Evolutionary conservation across 2,888 invertebrate genomes (phyloP).

Genomic region (Drosophila rellima): DNA sequence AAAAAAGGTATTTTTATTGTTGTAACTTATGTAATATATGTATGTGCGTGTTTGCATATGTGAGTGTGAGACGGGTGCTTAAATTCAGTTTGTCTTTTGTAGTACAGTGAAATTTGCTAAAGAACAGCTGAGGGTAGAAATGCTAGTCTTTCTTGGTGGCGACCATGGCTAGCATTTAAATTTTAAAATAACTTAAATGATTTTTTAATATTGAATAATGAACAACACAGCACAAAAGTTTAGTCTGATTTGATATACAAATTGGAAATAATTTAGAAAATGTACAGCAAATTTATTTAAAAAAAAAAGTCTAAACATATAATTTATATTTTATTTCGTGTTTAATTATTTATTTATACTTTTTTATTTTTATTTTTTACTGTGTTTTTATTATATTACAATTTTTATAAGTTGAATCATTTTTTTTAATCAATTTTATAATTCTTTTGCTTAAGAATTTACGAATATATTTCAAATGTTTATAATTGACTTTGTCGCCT

Average conservation of each 20-base stretch:
- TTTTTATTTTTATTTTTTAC: too few relatives aligned
- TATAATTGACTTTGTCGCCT: neutral
- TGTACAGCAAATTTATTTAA: neutral
- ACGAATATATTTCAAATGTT: neutral
- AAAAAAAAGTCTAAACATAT: too few relatives aligned
- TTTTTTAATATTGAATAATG: neutral
- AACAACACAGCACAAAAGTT: too few relatives aligned
- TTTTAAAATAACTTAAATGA: neutral
- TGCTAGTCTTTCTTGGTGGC: neutral
- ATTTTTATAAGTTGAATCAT: too few relatives aligned
- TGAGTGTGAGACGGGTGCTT: conserved; percentile 8
- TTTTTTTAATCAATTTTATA: too few relatives aligned
- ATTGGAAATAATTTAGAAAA: neutral
- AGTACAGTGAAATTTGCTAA: conserved; percentile 27
- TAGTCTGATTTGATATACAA: neutral
- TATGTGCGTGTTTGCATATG: conserved; percentile 20
- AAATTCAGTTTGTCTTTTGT: conserved; percentile 11
- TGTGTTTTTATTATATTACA: neutral
- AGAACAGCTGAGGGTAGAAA: neutral
- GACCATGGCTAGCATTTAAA: neutral
- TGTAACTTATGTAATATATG: conserved; percentile 28
- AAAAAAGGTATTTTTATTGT: conserved; percentile 60
- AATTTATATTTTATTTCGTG: too few relatives aligned
- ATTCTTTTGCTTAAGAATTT: neutral
- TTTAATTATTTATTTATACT: too few relatives aligned